These are phyloP conservation scores for Oplegnathus fasciatus DNA, from an alignment of 2,113 vertebrate genomes.

Conservation along the genomic window DNA sequence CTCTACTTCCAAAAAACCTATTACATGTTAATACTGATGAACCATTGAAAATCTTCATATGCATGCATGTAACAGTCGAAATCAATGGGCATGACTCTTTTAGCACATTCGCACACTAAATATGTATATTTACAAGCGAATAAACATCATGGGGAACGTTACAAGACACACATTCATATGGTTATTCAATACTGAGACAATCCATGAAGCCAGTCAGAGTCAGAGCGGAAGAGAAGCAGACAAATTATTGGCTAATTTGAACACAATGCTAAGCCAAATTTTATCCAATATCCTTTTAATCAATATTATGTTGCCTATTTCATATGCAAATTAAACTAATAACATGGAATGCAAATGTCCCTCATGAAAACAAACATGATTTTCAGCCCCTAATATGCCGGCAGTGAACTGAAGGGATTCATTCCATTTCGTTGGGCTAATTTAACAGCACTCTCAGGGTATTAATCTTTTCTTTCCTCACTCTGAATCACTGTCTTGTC, in stretches of 20 bases:
- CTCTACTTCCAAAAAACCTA: constrained; percentile 55
- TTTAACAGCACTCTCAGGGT: constrained; percentile 16
- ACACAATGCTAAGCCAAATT: constrained; percentile 37
- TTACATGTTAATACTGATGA: constrained; percentile 73
- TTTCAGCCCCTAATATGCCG: constrained; percentile 29
- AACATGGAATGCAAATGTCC: constrained; percentile 43
- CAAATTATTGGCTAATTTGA: constrained; percentile 35
- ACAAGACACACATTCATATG: constrained; percentile 41
- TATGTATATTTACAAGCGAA: constrained; percentile 68
- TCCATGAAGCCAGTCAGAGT: constrained; percentile 32
- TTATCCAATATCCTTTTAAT: constrained; percentile 29
- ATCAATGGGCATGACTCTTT: constrained; percentile 25
- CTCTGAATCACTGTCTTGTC: constrained; percentile 21
- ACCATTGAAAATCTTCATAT: constrained; percentile 38
- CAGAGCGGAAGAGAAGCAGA: constrained; percentile 25
- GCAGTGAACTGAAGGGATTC: constrained; percentile 44
- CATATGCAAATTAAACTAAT: constrained; percentile 57
- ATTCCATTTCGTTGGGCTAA: constrained; percentile 39
- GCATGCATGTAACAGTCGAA: constrained; percentile 47
- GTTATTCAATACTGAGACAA: constrained; percentile 47
- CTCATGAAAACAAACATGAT: constrained; percentile 46
- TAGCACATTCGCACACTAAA: constrained; percentile 23
- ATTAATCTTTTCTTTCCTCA: constrained; percentile 23
- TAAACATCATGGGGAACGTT: constrained; percentile 25
- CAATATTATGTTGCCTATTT: constrained; percentile 26